These are phyloP conservation scores for Nomada hirtipes DNA, from an alignment of 2,888 invertebrate genomes.

Conservation along the genomic window DNA sequence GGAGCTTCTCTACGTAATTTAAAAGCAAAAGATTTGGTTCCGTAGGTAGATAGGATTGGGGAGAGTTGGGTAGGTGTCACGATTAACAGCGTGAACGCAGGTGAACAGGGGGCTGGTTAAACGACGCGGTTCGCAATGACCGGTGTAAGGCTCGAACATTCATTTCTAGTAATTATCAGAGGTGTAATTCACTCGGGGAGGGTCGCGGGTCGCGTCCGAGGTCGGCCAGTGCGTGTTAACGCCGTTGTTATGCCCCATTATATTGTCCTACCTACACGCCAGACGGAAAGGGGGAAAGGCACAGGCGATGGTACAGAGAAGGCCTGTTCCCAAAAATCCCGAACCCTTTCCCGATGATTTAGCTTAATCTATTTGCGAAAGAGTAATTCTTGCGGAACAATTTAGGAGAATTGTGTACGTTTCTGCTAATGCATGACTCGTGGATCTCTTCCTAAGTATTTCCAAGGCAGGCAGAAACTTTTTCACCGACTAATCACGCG, in stretches of 20 bases:
- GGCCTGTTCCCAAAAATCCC: slow-evolving; percentile 58
- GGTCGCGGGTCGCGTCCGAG: slow-evolving; percentile 82
- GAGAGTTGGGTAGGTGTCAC: slow-evolving; percentile 23
- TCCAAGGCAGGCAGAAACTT: slow-evolving; percentile 17
- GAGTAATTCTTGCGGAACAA: not conserved
- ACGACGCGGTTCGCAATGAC: slow-evolving; percentile 64
- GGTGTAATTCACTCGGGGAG: slow-evolving; percentile 81
- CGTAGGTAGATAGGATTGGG: not conserved
- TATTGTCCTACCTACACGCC: slow-evolving; percentile 78
- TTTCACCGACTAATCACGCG: slow-evolving; percentile 21
- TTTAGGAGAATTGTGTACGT: not conserved
- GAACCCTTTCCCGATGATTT: not conserved
- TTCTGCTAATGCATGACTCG: not conserved
- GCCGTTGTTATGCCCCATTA: slow-evolving; percentile 84
- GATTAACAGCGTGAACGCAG: slow-evolving; percentile 65
- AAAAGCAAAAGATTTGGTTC: not conserved
- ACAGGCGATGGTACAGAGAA: slow-evolving; percentile 28
- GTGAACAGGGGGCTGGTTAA: slow-evolving; percentile 60
- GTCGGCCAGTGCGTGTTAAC: slow-evolving; percentile 83
- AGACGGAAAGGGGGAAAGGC: slow-evolving; percentile 52
- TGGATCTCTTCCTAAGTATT: not conserved
- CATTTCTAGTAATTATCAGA: slow-evolving; percentile 83
- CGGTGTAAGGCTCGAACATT: slow-evolving; percentile 76
- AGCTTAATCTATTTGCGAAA: not conserved
- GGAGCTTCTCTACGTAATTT: not conserved